Conservation (phyloP, 2,113 vertebrate genomes). For the Peromyscus polionotus region DNA sequence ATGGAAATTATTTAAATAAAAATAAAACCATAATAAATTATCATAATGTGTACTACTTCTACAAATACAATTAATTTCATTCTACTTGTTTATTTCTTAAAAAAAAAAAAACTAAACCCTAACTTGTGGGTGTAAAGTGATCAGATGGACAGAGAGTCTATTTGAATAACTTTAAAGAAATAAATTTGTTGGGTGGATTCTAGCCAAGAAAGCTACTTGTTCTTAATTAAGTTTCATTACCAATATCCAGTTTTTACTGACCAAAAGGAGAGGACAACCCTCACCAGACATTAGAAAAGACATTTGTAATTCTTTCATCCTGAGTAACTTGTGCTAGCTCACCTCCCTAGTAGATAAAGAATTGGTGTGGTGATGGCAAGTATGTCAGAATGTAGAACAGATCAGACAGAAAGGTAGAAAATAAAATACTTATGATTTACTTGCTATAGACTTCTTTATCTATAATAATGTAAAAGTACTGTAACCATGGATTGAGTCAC, state of each 20-base stretch:
- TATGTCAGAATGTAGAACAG: not conserved
- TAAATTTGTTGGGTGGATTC: not conserved
- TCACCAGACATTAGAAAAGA: not conserved
- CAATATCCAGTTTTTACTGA: not conserved
- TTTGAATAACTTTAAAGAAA: not conserved
- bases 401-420: not conserved
- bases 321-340: conserved; percentile 39
- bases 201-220: not conserved
- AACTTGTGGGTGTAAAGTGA: not conserved
- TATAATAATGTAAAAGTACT: not conserved
- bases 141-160: not conserved
- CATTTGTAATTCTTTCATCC: not conserved
- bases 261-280: not conserved
- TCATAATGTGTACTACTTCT: not conserved
- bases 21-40: not conserved
- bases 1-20: not conserved
- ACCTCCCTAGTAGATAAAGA: not conserved
- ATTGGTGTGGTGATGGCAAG: not conserved
- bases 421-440: conserved; percentile 17
- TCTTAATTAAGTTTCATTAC: conserved; percentile 23
- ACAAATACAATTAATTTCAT: not conserved
- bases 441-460: conserved; percentile 40
- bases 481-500: not conserved
- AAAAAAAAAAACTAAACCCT: not conserved
- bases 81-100: not conserved